Evolutionary conservation across 2,797 vertebrate species (phyloP), one percentile per base, ranked within the genome.

Genomic region (Cirrhinus mrigala): DNA sequence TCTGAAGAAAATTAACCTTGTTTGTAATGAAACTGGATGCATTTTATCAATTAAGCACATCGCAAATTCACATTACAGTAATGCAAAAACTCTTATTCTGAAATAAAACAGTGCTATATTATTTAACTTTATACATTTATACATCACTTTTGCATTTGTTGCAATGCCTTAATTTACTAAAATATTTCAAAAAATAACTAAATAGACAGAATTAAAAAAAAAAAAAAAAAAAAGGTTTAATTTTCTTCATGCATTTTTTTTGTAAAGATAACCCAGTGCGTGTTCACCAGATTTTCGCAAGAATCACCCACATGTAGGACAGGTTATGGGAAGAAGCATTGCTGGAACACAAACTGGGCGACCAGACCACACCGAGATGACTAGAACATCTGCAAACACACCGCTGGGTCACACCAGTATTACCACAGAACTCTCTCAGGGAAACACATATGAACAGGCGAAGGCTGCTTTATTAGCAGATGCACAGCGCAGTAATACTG

Each of bases 361-460:
- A 69, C 16, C 75, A 78, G 82, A 84, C 75, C 75, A 79, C 83
- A 79, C 29, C 2, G 24, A 84, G 75, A 84, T 84, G 75, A 84
- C 83, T 84, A 58, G 50, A 29, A 33, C 74, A 22, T n/a, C 20
- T 68, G n/a, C 62, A 60, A 56, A 16, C 37, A 3, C 27, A 24
- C 48, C 4, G 6, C 82, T 46, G 46, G 46, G 18, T 84, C 62
- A 68, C 73, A n/a, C 48, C 37, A n/a, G 3, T 50, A 46, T 79
- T 24, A 84, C 83, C 83, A 79, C 83, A 84, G 14, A 79, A 18
- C 52, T 37, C 64, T 70, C 52, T 29, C 14, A 33, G 75, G 64
- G 75, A 60, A 71, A 79, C 58, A 27, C 16, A 40, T 15, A 9
- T 16, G 16, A 84, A 14, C 50, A 24, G 4, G 37, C 29, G 33